Evolutionary conservation across 2,888 invertebrate genomes (phyloP).

Genomic region (Pseudanteris insignis): DNA sequence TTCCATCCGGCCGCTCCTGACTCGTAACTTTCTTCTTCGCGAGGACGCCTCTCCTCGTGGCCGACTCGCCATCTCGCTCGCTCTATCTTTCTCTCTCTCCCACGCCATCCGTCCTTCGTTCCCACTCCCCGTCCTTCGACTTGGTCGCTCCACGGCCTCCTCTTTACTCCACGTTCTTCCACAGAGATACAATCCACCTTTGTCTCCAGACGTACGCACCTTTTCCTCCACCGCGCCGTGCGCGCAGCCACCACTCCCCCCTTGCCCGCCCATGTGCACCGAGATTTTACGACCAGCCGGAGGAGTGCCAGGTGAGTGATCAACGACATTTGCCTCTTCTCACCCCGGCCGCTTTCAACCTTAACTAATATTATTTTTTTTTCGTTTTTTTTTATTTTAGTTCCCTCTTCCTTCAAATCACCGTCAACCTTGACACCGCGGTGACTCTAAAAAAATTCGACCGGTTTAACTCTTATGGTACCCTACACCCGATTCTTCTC

Average conservation of each 20-base stretch:
- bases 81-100: constrained; percentile 6
- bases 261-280: constrained; percentile 38
- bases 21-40: constrained; percentile 27
- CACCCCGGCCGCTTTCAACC: background rate
- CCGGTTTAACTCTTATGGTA: constrained; percentile 11
- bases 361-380: too few relatives aligned
- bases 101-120: constrained; percentile 23
- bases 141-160: constrained; percentile 8
- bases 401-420: constrained; percentile 16
- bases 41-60: constrained; percentile 36
- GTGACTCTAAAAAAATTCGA: constrained; percentile 26
- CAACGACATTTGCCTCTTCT: constrained; percentile 58
- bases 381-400: too few relatives aligned
- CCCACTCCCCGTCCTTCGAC: constrained; percentile 20
- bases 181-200: constrained; percentile 27
- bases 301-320: constrained; percentile 60
- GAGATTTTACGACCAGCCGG: constrained; percentile 45
- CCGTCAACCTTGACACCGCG: constrained; percentile 24
- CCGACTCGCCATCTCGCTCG: constrained; percentile 14
- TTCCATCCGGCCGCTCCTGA: constrained; percentile 30
- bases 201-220: constrained; percentile 31
- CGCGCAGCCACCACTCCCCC: constrained; percentile 30
- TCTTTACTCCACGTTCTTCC: constrained; percentile 29
- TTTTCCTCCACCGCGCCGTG: constrained; percentile 21
- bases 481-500: background rate